A percentile compares a stretch with the other conserved stretches of the same genome.
These are phyloP conservation scores for Atrina japonica DNA, from an alignment of 2,888 invertebrate genomes.

Conservation along the genomic window DNA sequence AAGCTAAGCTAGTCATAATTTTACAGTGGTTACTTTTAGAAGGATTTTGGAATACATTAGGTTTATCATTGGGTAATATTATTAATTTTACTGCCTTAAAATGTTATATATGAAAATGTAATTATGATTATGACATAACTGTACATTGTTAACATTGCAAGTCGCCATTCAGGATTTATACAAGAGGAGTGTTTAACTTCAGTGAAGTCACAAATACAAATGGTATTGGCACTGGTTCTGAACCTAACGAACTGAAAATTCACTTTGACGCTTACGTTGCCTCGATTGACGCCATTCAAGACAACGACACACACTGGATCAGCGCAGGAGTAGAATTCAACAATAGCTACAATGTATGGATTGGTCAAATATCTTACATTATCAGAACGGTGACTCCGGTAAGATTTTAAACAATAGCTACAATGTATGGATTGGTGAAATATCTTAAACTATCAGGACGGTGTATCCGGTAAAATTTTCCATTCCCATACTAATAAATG, in stretches of 20 bases:
- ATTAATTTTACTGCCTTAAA: no score
- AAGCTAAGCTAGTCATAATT: no score
- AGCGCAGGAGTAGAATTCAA: conserved; percentile 40
- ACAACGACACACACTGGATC: conserved; percentile 32
- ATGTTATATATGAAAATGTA: no score
- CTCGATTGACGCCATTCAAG: background rate
- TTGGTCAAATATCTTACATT: conserved; percentile 31
- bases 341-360: conserved; percentile 39
- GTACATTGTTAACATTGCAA: no score
- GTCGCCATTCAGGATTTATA: conserved; percentile 20
- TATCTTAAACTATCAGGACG: no score
- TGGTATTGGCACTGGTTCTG: background rate
- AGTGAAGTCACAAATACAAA: conserved; percentile 21
- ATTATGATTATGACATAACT: no score
- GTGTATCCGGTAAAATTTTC: no score
- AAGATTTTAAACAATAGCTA: background rate
- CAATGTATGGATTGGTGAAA: background rate
- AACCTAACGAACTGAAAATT: conserved; percentile 10
- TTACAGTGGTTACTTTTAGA: no score
- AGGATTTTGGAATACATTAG: no score
- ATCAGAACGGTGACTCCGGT: conserved; percentile 25
- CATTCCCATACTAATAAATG: no score
- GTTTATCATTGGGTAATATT: no score
- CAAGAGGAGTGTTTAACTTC: conserved; percentile 30
- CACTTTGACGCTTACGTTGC: conserved; percentile 32